phyloP scores from a whole-genome alignment of 2,888 invertebrate species.

The Thelaira solivaga region DNA sequence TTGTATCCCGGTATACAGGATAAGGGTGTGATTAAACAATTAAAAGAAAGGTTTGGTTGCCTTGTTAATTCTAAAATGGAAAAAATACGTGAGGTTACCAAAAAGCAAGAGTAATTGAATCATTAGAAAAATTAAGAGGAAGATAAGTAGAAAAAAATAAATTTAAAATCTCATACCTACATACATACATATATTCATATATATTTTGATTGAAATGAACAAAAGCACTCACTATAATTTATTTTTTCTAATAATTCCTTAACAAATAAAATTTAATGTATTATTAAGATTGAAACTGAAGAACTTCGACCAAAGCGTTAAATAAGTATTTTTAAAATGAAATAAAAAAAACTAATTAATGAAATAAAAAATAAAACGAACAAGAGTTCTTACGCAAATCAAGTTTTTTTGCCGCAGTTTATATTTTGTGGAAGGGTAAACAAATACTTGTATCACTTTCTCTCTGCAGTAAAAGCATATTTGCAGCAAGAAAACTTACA shows the following conservation, averaged over 20 bases:
- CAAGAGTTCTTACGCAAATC: too few relatives aligned
- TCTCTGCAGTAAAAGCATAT: too few relatives aligned
- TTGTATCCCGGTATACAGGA: conserved; percentile 75
- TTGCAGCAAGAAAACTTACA: too few relatives aligned
- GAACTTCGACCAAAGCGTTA: conserved; percentile 58
- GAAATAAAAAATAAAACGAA: neutral
- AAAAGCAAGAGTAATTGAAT: conserved; percentile 65
- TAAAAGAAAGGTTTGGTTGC: conserved; percentile 71
- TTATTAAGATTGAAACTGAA: conserved; percentile 19
- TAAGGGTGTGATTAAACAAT: conserved; percentile 72
- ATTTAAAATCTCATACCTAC: conserved; percentile 1
- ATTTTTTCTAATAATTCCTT: conserved; percentile 39
- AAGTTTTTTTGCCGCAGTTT: too few relatives aligned
- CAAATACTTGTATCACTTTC: too few relatives aligned
- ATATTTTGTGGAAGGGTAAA: too few relatives aligned
- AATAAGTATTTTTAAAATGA: conserved; percentile 44
- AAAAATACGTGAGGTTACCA: conserved; percentile 64
- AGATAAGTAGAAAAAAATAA: neutral
- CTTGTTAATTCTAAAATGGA: conserved; percentile 72
- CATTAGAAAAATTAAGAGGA: neutral
- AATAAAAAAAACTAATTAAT: conserved; percentile 27
- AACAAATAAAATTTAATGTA: conserved; percentile 30
- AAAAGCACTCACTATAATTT: neutral
- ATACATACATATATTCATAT: neutral
- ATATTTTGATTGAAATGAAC: conserved; percentile 42